phyloP scores from a whole-genome alignment of 2,797 vertebrate species.

The Eulemur albifrons region DNA sequence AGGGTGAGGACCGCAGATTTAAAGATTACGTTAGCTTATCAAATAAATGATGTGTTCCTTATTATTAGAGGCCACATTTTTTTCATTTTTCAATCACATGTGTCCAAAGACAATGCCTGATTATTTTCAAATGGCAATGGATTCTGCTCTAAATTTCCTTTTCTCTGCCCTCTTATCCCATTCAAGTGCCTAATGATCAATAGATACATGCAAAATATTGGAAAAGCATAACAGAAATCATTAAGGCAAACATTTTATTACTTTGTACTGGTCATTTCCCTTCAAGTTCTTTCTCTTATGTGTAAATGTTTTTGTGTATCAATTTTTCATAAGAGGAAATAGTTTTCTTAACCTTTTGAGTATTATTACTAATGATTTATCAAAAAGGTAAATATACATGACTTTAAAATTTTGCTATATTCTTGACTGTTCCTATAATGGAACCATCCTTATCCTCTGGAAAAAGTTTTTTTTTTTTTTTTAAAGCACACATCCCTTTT shows the following conservation, averaged over 20 bases:
- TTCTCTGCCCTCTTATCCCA: neutral
- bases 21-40: neutral
- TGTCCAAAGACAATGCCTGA: neutral
- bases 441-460: neutral
- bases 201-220: neutral
- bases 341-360: neutral
- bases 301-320: neutral
- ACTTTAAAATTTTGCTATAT: neutral
- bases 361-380: neutral
- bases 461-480: neutral
- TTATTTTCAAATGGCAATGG: neutral
- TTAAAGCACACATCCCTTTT: neutral
- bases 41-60: neutral
- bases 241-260: neutral
- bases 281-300: neutral
- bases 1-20: neutral
- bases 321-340: neutral
- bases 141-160: neutral
- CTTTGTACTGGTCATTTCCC: neutral
- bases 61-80: neutral
- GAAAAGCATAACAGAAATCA: neutral
- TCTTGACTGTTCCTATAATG: neutral
- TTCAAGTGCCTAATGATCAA: neutral
- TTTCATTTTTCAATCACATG: neutral
- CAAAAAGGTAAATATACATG: neutral